Conservation (phyloP, 2,113 vertebrate species). For the Ammospiza caudacuta region DNA sequence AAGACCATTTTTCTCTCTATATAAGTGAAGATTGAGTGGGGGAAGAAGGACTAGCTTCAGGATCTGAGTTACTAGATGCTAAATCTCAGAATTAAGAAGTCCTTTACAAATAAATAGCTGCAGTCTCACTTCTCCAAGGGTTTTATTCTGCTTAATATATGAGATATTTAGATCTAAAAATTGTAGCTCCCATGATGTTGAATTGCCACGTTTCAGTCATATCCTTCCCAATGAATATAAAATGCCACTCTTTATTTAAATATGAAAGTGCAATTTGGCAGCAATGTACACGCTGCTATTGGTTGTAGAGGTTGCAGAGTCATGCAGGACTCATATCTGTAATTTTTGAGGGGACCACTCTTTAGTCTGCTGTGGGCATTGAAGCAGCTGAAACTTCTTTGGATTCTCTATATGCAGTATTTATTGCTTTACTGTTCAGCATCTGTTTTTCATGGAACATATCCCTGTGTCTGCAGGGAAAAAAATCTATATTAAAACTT, state of each 20-base stretch:
- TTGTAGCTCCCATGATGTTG: not conserved
- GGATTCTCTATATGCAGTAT: not conserved
- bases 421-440: not conserved
- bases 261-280: not conserved
- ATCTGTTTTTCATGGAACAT: not conserved
- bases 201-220: not conserved
- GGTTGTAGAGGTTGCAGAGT: not conserved
- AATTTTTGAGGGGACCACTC: not conserved
- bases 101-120: not conserved
- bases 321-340: not conserved
- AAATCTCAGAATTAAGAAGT: not conserved
- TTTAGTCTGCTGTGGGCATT: not conserved
- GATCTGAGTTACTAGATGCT: not conserved
- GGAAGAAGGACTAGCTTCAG: not conserved
- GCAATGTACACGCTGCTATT: not conserved
- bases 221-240: not conserved
- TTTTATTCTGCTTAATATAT: not conserved
- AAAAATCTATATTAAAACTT: not conserved
- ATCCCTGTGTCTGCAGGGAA: not conserved
- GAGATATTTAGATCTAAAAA: not conserved
- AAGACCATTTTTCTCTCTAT: not conserved
- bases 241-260: not conserved
- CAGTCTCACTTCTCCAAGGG: not conserved
- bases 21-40: not conserved
- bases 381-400: not conserved